phyloP scores from a whole-genome alignment of 2,797 vertebrate species.

The Cyprinella venusta region DNA sequence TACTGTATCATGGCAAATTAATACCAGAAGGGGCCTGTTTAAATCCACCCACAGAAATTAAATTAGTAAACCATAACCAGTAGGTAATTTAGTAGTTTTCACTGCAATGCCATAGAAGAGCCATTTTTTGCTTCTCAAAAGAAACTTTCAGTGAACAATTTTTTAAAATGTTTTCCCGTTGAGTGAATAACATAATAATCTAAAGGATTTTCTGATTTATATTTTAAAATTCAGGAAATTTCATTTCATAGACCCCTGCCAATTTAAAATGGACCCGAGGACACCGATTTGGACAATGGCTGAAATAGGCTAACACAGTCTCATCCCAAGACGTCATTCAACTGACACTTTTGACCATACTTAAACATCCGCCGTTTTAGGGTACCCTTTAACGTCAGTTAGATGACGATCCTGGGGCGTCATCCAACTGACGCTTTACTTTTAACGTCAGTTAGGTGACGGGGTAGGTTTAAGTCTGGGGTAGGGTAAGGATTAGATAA shows the following conservation, averaged over 20 bases:
- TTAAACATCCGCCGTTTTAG: no score
- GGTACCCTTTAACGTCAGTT: no score
- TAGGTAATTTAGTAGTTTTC: not conserved
- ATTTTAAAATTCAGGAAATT: not conserved
- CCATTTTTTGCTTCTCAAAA: not conserved
- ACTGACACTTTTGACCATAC: no score
- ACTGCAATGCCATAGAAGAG: not conserved
- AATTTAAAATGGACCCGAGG: not conserved
- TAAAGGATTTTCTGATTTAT: not conserved
- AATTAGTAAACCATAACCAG: not conserved
- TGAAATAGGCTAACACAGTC: no score
- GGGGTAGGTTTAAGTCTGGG: no score
- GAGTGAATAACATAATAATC: not conserved
- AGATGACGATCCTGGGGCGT: no score
- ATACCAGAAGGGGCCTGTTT: not conserved
- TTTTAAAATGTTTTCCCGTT: no score
- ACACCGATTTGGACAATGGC: not conserved
- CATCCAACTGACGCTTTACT: no score
- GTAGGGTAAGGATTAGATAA: no score
- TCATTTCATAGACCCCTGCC: not conserved
- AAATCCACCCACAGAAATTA: not conserved
- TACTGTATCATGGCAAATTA: no score
- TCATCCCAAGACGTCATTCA: no score
- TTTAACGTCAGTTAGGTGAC: no score
- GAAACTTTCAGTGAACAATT: not conserved